phyloP scores from a whole-genome alignment of 2,113 vertebrate genomes.

The Bufo bufo region DNA sequence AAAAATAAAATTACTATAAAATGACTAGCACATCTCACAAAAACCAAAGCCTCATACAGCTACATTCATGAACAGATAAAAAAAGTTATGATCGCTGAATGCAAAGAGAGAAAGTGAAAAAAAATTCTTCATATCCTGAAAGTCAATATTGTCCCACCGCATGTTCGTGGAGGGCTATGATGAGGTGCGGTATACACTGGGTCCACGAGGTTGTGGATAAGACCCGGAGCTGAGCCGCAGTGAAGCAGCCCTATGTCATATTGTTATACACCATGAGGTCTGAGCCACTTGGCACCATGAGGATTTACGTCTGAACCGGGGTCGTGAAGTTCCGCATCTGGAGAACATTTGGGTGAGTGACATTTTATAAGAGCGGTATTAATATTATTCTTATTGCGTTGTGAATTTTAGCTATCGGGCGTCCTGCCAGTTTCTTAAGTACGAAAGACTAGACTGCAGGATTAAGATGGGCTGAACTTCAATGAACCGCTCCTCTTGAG shows the following conservation, averaged over 20 bases:
- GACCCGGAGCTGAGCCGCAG: background rate
- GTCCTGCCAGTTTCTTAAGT: background rate
- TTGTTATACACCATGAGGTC: background rate
- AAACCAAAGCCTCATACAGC: too few relatives aligned
- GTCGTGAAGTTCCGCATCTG: background rate
- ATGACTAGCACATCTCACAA: too few relatives aligned
- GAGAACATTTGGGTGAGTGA: conserved; percentile 4
- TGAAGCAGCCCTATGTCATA: background rate
- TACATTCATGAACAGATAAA: too few relatives aligned
- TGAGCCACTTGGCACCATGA: background rate
- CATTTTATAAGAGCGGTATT: background rate
- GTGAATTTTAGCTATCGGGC: background rate
- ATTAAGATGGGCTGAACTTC: background rate
- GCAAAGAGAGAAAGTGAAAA: too few relatives aligned
- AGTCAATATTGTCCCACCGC: too few relatives aligned
- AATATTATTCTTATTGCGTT: background rate
- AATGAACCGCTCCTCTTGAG: background rate
- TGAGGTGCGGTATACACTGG: too few relatives aligned
- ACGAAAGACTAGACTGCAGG: background rate
- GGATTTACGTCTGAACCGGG: background rate
- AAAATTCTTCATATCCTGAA: too few relatives aligned
- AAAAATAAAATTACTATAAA: too few relatives aligned
- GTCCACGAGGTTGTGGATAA: background rate
- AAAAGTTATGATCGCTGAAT: too few relatives aligned
- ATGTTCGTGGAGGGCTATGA: too few relatives aligned